These are phyloP conservation scores for Synaphobranchus kaupii DNA, from an alignment of 2,797 vertebrate genomes.

Conservation along the genomic window DNA sequence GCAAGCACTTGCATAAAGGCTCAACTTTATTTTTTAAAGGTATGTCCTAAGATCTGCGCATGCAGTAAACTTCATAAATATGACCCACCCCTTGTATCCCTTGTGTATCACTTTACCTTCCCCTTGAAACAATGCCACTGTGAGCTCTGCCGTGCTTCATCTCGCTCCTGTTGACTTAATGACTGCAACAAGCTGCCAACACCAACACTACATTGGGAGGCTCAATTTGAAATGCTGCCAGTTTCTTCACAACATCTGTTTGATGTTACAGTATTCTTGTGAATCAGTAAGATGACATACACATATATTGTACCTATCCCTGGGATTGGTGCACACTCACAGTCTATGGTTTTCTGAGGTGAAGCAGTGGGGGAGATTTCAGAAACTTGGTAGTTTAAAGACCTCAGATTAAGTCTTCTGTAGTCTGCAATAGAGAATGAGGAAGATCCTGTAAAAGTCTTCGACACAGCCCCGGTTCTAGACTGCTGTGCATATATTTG, in stretches of 20 bases:
- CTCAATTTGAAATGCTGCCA: slow-evolving; percentile 8
- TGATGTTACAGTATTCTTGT: not conserved
- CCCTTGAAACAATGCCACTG: slow-evolving; percentile 36
- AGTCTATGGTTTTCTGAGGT: not conserved
- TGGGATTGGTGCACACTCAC: not conserved
- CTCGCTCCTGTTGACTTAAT: slow-evolving; percentile 42
- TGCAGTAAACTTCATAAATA: slow-evolving; percentile 24
- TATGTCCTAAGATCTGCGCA: slow-evolving; percentile 5
- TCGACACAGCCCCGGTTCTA: no score
- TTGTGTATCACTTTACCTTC: slow-evolving; percentile 38
- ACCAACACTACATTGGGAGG: slow-evolving; percentile 37
- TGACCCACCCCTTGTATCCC: not conserved
- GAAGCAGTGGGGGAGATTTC: not conserved
- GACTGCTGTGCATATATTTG: no score
- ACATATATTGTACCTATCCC: not conserved
- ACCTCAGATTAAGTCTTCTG: not conserved
- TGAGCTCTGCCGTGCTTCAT: slow-evolving; percentile 36
- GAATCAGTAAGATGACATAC: not conserved
- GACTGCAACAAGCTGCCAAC: slow-evolving; percentile 42
- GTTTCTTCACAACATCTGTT: not conserved
- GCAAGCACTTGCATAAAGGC: not conserved
- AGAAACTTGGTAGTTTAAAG: not conserved
- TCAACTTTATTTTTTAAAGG: not conserved
- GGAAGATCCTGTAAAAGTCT: not conserved
- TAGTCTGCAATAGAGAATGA: not conserved